Conservation (phyloP, 2,797 vertebrate genomes). For the Myotis pilosus region DNA sequence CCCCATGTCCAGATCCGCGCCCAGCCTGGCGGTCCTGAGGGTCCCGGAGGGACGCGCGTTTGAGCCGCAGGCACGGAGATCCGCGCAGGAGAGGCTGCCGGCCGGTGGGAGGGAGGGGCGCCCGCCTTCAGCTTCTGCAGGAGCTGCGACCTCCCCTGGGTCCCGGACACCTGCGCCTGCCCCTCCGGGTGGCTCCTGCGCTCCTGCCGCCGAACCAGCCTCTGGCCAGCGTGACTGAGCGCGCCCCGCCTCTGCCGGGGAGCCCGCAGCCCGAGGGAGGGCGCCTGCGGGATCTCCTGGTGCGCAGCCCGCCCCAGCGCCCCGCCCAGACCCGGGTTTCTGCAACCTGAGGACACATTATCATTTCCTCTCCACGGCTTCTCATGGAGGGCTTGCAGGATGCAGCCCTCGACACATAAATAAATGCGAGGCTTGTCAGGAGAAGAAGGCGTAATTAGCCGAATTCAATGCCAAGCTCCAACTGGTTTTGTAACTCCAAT, state of each 20-base stretch:
- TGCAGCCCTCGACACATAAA: neutral
- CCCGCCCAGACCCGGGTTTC: neutral
- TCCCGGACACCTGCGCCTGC: neutral
- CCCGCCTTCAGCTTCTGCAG: neutral
- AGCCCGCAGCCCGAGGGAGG: neutral
- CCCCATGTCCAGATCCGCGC: neutral
- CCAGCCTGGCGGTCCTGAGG: neutral
- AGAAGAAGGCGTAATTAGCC: constrained; percentile 62
- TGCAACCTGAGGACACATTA: constrained; percentile 52
- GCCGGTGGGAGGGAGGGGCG: neutral
- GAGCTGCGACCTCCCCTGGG: neutral
- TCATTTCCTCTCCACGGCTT: constrained; percentile 49
- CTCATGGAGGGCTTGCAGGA: constrained; percentile 53
- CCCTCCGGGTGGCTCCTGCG: neutral
- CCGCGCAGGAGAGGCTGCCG: constrained; percentile 27
- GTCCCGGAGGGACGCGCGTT: neutral
- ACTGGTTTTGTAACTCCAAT: constrained; percentile 28
- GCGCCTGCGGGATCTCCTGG: neutral
- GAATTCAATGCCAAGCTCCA: constrained; percentile 32
- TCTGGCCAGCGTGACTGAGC: neutral
- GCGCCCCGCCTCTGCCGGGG: neutral
- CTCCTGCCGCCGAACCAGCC: neutral
- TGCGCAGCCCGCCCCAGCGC: neutral
- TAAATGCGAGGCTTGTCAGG: constrained; percentile 61
- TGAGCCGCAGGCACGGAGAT: neutral